Evolutionary conservation across 2,113 vertebrate species (phyloP).

Genomic region (Crotalus helleri): DNA sequence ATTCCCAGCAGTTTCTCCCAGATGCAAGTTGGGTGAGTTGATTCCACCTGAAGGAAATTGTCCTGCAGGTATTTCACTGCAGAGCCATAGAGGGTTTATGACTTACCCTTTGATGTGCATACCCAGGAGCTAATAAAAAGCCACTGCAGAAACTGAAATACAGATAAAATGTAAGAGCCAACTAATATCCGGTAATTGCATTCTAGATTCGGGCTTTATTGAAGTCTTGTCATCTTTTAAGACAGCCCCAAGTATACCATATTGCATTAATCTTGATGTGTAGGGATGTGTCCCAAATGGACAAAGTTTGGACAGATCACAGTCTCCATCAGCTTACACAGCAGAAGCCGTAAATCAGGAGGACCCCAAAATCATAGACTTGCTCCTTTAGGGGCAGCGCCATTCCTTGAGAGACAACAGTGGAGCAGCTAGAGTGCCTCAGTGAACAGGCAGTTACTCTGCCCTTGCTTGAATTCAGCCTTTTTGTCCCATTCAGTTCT

Average conservation of each 20-base stretch:
- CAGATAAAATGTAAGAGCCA: neutral
- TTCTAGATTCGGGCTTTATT: neutral
- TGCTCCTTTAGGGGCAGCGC: neutral
- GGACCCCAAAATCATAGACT: neutral
- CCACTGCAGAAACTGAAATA: neutral
- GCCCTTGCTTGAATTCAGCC: neutral
- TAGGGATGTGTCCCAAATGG: too few species aligned
- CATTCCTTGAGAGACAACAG: neutral
- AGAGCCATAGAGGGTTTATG: too few species aligned
- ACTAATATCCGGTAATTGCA: neutral
- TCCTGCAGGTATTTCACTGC: too few species aligned
- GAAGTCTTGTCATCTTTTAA: neutral
- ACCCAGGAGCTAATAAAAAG: neutral
- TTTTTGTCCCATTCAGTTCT: neutral
- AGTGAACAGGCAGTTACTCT: neutral
- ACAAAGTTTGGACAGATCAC: too few species aligned
- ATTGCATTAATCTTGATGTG: too few species aligned
- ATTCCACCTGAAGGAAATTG: too few species aligned
- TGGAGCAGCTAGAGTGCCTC: too few species aligned
- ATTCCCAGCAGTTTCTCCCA: too few species aligned
- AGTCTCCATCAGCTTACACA: too few species aligned
- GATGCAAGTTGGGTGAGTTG: too few species aligned
- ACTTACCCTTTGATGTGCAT: neutral
- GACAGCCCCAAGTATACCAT: too few species aligned
- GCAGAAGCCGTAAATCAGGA: neutral